Evolutionary conservation across 2,113 vertebrate genomes (phyloP).

Genomic region (Alouatta palliata): DNA sequence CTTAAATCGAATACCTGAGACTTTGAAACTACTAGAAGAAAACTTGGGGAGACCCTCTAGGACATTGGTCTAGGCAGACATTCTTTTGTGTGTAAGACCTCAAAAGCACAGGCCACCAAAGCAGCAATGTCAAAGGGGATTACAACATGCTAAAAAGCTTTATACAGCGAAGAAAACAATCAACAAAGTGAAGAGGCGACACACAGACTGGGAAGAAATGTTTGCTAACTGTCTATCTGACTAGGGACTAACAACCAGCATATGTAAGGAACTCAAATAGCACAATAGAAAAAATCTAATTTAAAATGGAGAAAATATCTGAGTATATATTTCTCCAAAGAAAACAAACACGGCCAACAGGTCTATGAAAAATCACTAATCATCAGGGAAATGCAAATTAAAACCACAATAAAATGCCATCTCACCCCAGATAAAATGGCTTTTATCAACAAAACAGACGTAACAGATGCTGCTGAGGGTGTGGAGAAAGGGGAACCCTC

Average conservation of each 20-base stretch:
- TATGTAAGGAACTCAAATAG: background rate
- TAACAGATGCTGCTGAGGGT: background rate
- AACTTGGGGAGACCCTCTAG: background rate
- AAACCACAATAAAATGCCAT: background rate
- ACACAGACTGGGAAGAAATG: background rate
- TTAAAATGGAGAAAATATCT: background rate
- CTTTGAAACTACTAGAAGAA: background rate
- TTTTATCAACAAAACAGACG: background rate
- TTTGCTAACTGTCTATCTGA: background rate
- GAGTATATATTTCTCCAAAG: background rate
- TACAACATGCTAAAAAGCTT: background rate
- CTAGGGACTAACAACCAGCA: background rate
- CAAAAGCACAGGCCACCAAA: background rate
- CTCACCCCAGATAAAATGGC: background rate
- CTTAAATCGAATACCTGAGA: background rate
- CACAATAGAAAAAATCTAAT: background rate
- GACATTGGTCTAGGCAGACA: background rate
- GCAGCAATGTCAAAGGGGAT: background rate
- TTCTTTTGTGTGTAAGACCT: background rate
- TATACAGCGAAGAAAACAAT: background rate
- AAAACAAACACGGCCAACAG: background rate
- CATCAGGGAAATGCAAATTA: background rate
- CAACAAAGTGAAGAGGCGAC: background rate
- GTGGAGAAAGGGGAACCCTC: background rate
- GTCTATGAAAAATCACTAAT: background rate